phyloP scores from a whole-genome alignment of 37 sponge, comb jelly and placozoan genomes.

The Geodia barretti region DNA sequence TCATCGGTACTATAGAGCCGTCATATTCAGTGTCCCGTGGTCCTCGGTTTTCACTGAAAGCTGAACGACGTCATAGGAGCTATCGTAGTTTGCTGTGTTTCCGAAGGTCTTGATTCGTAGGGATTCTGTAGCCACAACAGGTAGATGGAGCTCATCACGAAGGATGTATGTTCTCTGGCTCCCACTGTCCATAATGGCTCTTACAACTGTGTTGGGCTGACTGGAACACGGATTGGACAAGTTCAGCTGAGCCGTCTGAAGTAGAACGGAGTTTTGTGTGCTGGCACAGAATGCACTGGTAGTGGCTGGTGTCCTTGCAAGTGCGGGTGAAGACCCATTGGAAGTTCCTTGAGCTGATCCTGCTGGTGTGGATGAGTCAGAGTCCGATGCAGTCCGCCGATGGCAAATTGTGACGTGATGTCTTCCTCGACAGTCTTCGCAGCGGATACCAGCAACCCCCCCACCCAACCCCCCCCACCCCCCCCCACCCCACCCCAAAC shows the following conservation, averaged over 20 bases:
- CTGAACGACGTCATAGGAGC: slow-evolving; percentile 19
- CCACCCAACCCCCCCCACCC: too few relatives aligned
- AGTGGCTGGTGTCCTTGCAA: neutral
- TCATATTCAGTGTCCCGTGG: neutral
- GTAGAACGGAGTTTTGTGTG: neutral
- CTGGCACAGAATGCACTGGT: neutral
- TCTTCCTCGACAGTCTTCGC: slow-evolving; percentile 7
- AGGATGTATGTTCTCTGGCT: slow-evolving; percentile 40
- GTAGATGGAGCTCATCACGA: slow-evolving; percentile 11
- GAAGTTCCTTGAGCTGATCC: too few relatives aligned
- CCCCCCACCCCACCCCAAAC: too few relatives aligned
- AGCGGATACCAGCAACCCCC: neutral
- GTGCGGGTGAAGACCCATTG: neutral
- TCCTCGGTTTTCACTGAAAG: slow-evolving; percentile 10
- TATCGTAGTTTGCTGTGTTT: neutral
- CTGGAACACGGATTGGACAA: neutral
- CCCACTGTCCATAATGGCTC: slow-evolving; percentile 31
- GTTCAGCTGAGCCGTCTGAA: neutral
- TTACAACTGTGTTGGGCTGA: neutral
- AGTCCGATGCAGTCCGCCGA: neutral
- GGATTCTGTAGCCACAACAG: neutral
- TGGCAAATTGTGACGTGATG: slow-evolving; percentile 20
- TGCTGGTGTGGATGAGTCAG: neutral
- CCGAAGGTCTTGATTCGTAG: slow-evolving; percentile 45
- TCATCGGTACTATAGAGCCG: slow-evolving; percentile 31